These are phyloP conservation scores for Drosophila leonis DNA, from an alignment of 2,888 invertebrate genomes.

Conservation along the genomic window DNA sequence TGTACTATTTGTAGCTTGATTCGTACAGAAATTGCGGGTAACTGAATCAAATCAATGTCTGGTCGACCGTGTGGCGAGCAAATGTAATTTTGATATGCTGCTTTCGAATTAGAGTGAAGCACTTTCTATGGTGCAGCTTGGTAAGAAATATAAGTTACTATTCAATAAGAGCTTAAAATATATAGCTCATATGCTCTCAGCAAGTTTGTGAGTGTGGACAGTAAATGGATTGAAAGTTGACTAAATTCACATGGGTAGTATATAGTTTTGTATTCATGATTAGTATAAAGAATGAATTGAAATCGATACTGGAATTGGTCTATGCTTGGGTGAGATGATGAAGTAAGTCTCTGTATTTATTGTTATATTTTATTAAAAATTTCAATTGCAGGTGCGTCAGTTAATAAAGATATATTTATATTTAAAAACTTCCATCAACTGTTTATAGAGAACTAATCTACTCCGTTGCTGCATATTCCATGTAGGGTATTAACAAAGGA, in stretches of 20 bases:
- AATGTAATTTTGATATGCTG: conserved; percentile 56
- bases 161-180: neutral
- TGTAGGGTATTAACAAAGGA: conserved; percentile 30
- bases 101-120: conserved; percentile 25
- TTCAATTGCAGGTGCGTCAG: too few species aligned
- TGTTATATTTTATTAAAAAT: too few species aligned
- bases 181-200: neutral
- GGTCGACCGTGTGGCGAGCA: conserved; percentile 18
- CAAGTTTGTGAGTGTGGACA: neutral
- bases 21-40: neutral
- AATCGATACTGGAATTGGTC: too few species aligned
- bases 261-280: neutral
- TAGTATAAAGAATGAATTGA: neutral
- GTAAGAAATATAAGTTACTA: neutral
- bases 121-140: neutral
- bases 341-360: neutral
- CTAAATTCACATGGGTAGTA: neutral
- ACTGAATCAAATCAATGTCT: conserved; percentile 46
- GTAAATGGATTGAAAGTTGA: too few species aligned
- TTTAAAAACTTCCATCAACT: neutral
- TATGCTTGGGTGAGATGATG: neutral
- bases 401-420: too few species aligned
- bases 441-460: neutral
- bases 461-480: neutral
- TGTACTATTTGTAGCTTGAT: conserved; percentile 5